A percentile compares a stretch with the other conserved stretches of the same genome.
phyloP scores from a whole-genome alignment of 1,140 invertebrate genomes.

The Adoxophyes honmai region DNA sequence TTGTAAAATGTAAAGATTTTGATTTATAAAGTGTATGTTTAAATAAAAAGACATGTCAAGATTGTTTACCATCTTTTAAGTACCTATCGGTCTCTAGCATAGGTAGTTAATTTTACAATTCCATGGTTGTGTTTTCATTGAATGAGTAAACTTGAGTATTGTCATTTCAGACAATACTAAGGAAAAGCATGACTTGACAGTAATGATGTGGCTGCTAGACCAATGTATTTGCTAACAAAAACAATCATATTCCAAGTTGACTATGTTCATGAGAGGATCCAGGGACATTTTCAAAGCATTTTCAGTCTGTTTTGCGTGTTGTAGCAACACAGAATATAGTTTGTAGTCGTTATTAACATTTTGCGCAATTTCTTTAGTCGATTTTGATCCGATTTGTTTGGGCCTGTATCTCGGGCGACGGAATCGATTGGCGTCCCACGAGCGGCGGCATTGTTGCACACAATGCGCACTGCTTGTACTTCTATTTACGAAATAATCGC shows the following conservation, averaged over 20 bases:
- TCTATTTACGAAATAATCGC: constrained; percentile 20
- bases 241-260: background rate
- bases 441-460: background rate
- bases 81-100: too few relatives aligned
- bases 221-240: background rate
- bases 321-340: too few relatives aligned
- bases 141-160: background rate
- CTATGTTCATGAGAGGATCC: too few relatives aligned
- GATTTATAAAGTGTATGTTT: too few relatives aligned
- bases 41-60: too few relatives aligned
- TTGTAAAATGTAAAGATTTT: too few relatives aligned
- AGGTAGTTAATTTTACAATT: too few relatives aligned
- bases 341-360: too few relatives aligned
- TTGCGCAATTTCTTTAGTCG: too few relatives aligned
- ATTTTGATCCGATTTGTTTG: background rate
- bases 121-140: background rate
- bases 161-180: background rate
- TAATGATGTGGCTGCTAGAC: background rate
- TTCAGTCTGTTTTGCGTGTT: too few relatives aligned
- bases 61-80: too few relatives aligned
- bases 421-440: constrained; percentile 7
- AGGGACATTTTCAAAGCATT: too few relatives aligned
- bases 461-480: constrained; percentile 31
- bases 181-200: constrained; percentile 6
- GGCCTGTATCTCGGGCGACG: background rate